These are phyloP conservation scores for Rhyacophila evoluta DNA, from an alignment of 2,888 invertebrate genomes.

Conservation along the genomic window DNA sequence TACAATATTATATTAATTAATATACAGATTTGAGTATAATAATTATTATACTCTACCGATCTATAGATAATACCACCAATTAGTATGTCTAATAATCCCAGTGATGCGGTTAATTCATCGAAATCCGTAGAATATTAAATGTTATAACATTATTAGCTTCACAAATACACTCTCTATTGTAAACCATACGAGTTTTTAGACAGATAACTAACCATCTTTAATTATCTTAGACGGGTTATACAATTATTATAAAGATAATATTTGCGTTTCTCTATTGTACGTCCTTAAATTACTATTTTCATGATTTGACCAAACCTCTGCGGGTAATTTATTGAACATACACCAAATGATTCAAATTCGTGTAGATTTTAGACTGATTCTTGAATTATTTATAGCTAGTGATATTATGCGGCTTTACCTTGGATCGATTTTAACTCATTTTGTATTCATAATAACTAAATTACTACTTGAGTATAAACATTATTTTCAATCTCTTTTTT, in stretches of 20 bases:
- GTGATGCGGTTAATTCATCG: not conserved
- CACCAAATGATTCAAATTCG: not conserved
- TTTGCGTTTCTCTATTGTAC: not conserved
- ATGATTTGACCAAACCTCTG: not conserved
- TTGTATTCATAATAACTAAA: too few relatives aligned
- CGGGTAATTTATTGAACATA: not conserved
- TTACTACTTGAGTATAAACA: too few relatives aligned
- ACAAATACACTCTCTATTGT: not conserved
- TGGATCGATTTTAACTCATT: too few relatives aligned
- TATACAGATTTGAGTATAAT: too few relatives aligned
- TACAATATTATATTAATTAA: too few relatives aligned
- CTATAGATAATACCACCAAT: not conserved
- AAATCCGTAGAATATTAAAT: not conserved
- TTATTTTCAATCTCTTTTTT: too few relatives aligned
- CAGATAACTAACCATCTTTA: not conserved
- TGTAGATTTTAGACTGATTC: not conserved
- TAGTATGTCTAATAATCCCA: not conserved
- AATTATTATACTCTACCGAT: too few relatives aligned
- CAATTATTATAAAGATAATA: not conserved
- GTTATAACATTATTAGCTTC: not conserved
- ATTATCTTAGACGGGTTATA: not conserved
- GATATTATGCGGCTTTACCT: too few relatives aligned
- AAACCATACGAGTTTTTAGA: not conserved
- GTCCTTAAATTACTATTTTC: not conserved
- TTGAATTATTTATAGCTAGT: too few relatives aligned